Percentiles rank a stretch among this genome's conserved stretches.
Conservation (phyloP, 2,888 invertebrate species). For the Epinotia demarniana region DNA sequence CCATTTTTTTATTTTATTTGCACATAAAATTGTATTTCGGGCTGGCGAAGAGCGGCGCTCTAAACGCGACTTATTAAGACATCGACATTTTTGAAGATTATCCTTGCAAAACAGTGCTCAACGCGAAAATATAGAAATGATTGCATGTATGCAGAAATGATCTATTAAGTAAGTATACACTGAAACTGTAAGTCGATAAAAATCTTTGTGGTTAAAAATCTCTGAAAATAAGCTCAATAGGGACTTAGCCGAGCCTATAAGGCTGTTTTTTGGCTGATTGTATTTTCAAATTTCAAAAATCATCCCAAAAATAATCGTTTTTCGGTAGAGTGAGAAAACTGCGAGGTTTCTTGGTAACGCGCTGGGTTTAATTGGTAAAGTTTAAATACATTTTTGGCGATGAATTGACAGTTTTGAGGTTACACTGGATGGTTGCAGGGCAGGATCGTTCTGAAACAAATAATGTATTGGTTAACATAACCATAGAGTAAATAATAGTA, state of each 20-base stretch:
- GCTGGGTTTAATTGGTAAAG: slow-evolving; percentile 29
- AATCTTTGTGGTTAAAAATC: slow-evolving; percentile 18
- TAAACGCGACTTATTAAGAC: background rate
- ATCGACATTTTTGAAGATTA: background rate
- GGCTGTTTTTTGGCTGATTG: background rate
- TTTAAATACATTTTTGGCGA: slow-evolving; percentile 40
- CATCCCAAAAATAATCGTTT: background rate
- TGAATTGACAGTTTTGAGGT: slow-evolving; percentile 43
- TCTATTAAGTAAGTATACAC: background rate
- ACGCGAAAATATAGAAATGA: background rate
- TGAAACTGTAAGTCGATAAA: slow-evolving; percentile 14
- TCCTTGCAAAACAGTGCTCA: background rate
- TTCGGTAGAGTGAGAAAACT: slow-evolving; percentile 21
- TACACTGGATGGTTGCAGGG: slow-evolving; percentile 58
- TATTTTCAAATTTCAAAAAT: slow-evolving; percentile 11
- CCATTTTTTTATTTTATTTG: slow-evolving; percentile 82
- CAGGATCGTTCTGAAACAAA: slow-evolving; percentile 66
- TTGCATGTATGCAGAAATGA: background rate
- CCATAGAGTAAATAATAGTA: no score
- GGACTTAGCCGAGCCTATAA: background rate
- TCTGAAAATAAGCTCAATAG: slow-evolving; percentile 32
- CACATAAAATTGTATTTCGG: slow-evolving; percentile 1
- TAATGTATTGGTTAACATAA: slow-evolving; percentile 25
- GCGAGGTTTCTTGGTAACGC: slow-evolving; percentile 30
- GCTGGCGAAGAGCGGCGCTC: no score